Conservation (phyloP, 2,113 vertebrate species). For the Corvus cornix region DNA sequence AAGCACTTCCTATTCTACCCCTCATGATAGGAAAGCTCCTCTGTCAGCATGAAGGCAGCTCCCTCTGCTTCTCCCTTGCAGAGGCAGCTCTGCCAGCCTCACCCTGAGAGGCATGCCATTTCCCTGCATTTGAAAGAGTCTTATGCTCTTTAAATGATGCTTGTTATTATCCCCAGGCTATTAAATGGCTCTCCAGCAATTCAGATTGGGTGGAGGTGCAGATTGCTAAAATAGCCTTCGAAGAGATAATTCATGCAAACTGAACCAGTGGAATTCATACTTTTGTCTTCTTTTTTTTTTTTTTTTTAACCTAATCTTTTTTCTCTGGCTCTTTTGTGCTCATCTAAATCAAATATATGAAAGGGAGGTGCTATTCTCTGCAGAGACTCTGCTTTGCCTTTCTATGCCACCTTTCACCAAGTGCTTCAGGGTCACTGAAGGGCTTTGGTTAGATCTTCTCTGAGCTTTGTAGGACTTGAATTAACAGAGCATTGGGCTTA, state of each 20-base stretch:
- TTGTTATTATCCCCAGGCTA: background rate
- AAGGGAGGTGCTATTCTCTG: background rate
- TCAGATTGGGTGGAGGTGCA: background rate
- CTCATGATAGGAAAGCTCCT: background rate
- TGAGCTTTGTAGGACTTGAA: background rate
- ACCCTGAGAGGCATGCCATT: background rate
- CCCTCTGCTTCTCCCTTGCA: background rate
- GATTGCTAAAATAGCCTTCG: background rate
- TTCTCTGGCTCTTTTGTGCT: background rate
- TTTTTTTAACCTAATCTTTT: background rate
- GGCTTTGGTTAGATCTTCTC: background rate
- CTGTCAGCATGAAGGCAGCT: background rate
- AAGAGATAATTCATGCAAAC: background rate
- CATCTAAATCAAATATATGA: background rate
- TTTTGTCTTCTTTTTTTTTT: background rate
- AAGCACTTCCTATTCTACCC: background rate
- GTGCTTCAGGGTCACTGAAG: background rate
- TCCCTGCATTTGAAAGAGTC: background rate
- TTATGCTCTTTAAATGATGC: background rate
- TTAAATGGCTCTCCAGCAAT: background rate
- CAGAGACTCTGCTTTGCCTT: background rate
- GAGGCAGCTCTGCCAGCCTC: background rate
- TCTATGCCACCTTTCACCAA: background rate
- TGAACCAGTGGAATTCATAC: background rate
- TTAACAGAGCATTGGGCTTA: background rate